Conservation (phyloP, 2,797 vertebrate genomes). For the Odontamblyopus lacepedii region DNA sequence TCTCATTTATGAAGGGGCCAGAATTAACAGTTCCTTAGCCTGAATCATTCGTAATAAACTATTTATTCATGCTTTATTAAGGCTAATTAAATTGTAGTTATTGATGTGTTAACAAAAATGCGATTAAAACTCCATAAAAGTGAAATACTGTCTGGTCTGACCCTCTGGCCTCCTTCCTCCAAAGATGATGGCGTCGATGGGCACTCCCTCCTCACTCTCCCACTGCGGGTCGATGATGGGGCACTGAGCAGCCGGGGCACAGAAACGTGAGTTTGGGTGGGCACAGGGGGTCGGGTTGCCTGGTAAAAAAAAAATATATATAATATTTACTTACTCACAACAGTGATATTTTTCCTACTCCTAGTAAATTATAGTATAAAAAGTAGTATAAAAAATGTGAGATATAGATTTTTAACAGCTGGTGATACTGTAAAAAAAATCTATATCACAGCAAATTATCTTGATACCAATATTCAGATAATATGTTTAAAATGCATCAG, state of each 20-base stretch:
- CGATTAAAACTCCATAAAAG: not conserved
- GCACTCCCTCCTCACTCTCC: constrained; percentile 91
- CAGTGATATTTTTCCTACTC: not conserved
- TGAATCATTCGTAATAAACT: too few species aligned
- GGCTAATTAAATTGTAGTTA: too few species aligned
- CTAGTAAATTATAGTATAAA: too few species aligned
- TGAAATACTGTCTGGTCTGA: constrained; percentile 38
- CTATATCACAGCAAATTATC: too few species aligned
- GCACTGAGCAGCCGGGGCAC: constrained; percentile 88
- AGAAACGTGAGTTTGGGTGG: constrained; percentile 93
- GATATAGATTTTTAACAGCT: too few species aligned
- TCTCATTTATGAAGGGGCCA: too few species aligned
- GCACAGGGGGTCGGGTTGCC: constrained; percentile 81
- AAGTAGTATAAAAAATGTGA: too few species aligned
- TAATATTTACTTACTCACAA: not conserved
- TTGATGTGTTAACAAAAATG: not conserved
- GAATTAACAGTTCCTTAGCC: too few species aligned
- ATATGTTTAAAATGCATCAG: too few species aligned
- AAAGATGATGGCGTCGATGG: constrained; percentile 92
- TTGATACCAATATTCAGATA: too few species aligned
- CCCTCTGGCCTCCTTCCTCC: constrained; percentile 91
- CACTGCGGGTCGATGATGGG: constrained; percentile 91
- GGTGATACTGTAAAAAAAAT: too few species aligned
- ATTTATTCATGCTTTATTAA: too few species aligned
- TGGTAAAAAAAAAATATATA: constrained; percentile 36